phyloP scores from a whole-genome alignment of 2,888 invertebrate species.

The Melanostoma scalare region DNA sequence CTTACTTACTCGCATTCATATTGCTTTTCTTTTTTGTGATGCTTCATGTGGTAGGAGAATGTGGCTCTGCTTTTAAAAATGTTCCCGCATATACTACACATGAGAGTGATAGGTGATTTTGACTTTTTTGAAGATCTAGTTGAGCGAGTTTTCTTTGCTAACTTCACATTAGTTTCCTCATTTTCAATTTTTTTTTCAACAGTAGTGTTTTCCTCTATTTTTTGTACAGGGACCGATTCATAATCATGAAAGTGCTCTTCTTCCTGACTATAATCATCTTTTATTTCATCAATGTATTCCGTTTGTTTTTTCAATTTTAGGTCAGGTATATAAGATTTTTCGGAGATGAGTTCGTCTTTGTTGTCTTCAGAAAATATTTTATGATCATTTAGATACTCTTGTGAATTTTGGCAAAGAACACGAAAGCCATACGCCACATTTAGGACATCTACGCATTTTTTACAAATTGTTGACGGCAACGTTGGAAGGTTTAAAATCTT shows the following conservation, averaged over 20 bases:
- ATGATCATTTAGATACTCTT: constrained; percentile 75
- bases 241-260: neutral
- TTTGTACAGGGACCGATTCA: neutral
- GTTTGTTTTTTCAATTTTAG: constrained; percentile 11
- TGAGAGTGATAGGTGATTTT: constrained; percentile 67
- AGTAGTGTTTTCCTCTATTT: neutral
- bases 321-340: neutral
- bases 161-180: too few species aligned
- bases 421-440: constrained; percentile 79
- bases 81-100: constrained; percentile 79
- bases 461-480: constrained; percentile 77
- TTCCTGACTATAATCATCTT: neutral
- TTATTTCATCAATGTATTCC: constrained; percentile 20
- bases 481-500: constrained; percentile 43
- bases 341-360: constrained; percentile 5
- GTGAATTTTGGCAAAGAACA: constrained; percentile 79
- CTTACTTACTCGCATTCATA: constrained; percentile 80
- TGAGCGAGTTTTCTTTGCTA: neutral
- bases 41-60: constrained; percentile 78
- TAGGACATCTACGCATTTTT: constrained; percentile 77
- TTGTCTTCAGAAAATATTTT: neutral
- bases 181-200: too few species aligned
- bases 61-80: constrained; percentile 77
- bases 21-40: constrained; percentile 78
- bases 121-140: neutral